A percentile compares a stretch with the other conserved stretches of the same genome.
Conservation (phyloP, 2,888 invertebrate species). For the Pimpla rufipes region DNA sequence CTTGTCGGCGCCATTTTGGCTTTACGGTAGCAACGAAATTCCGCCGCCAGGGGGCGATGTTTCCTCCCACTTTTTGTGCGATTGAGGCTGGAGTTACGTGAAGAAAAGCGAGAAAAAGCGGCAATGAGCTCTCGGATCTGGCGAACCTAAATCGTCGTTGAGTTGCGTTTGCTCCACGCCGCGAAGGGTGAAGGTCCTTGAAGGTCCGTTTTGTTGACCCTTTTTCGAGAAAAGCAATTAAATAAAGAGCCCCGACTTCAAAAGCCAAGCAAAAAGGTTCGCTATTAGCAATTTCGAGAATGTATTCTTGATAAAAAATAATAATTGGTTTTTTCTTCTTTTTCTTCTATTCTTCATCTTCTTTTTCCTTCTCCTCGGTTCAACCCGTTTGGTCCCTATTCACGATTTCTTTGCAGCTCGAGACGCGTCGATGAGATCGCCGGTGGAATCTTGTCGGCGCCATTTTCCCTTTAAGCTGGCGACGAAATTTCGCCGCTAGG, state of each 20-base stretch:
- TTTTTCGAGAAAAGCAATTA: background rate
- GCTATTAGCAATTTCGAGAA: too few relatives aligned
- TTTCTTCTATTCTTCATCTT: too few relatives aligned
- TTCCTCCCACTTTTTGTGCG: background rate
- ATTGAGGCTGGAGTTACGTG: constrained; percentile 24
- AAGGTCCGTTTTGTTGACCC: constrained; percentile 32
- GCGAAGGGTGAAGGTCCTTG: constrained; percentile 40
- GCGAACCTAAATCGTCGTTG: constrained; percentile 3
- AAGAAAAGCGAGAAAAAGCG: constrained; percentile 43
- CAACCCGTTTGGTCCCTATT: background rate
- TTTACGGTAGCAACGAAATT: too few relatives aligned
- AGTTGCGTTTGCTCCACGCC: constrained; percentile 26
- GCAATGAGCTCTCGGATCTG: background rate
- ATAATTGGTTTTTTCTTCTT: too few relatives aligned
- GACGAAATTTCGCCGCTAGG: background rate
- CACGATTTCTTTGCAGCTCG: background rate
- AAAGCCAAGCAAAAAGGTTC: too few relatives aligned
- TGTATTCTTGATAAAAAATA: too few relatives aligned
- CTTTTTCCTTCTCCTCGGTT: background rate
- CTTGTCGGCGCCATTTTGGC: constrained; percentile 1
- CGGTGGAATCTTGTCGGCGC: background rate
- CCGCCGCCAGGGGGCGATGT: background rate
- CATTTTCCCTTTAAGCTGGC: background rate
- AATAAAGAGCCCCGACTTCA: too few relatives aligned
- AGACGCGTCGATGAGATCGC: background rate